phyloP scores from a whole-genome alignment of 2,797 vertebrate species.

The Chrysocyon brachyurus region DNA sequence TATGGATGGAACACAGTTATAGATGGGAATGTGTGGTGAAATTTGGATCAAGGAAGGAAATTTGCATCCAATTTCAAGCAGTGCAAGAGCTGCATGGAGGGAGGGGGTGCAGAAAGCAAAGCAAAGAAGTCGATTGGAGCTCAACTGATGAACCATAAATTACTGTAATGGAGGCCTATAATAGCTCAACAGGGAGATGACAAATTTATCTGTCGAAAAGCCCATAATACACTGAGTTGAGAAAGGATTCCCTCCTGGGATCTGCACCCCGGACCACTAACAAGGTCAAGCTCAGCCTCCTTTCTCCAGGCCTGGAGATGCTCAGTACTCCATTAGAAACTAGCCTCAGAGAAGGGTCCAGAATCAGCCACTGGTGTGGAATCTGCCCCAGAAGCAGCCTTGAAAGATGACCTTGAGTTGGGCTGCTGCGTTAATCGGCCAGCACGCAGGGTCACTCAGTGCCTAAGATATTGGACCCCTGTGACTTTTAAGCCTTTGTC shows the following conservation, averaged over 20 bases:
- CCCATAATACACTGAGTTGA: not conserved
- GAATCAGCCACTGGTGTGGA: not conserved
- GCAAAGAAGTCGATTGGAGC: not conserved
- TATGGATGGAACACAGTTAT: not conserved
- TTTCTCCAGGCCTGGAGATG: not conserved
- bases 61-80: not conserved
- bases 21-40: not conserved
- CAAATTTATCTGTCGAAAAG: not conserved
- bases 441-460: not conserved
- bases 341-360: not conserved
- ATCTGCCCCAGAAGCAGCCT: not conserved
- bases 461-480: not conserved
- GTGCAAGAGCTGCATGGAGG: not conserved
- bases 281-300: not conserved
- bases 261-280: not conserved
- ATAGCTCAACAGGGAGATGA: slow-evolving; percentile 1
- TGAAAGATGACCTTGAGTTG: not conserved
- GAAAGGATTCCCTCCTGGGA: not conserved
- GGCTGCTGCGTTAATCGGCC: not conserved
- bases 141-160: not conserved
- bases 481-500: not conserved
- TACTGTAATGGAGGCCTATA: slow-evolving; percentile 13
- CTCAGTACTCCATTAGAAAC: not conserved
- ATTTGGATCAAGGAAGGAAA: slow-evolving; percentile 31
- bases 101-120: not conserved